Conservation (phyloP, 2,888 invertebrate species). For the Phengaris alcon region DNA sequence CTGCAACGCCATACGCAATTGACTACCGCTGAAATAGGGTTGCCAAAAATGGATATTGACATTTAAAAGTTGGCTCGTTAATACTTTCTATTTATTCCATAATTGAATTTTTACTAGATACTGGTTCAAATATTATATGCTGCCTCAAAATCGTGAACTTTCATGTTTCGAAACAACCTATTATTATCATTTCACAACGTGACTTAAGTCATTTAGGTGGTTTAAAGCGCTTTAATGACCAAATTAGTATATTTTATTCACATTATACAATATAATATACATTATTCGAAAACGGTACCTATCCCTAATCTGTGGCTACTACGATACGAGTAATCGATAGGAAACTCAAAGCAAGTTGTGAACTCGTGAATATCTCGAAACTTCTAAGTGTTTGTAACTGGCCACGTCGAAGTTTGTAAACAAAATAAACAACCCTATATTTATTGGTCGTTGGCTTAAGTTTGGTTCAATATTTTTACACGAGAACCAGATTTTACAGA, state of each 20-base stretch:
- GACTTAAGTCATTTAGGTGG: no score
- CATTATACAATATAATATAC: no score
- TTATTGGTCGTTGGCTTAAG: constrained; percentile 11
- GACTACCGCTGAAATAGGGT: constrained; percentile 28
- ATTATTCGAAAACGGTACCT: not conserved
- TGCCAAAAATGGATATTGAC: not conserved
- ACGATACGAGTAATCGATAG: constrained; percentile 35
- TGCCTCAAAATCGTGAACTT: no score
- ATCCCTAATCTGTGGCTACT: constrained; percentile 34
- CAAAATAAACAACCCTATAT: constrained; percentile 3
- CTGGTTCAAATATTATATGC: no score
- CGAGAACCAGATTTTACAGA: not conserved
- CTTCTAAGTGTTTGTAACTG: constrained; percentile 30
- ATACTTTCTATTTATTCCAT: not conserved
- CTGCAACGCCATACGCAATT: constrained; percentile 45
- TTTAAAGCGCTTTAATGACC: no score
- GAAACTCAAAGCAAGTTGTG: constrained; percentile 30
- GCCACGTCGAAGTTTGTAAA: constrained; percentile 27
- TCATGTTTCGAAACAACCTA: no score
- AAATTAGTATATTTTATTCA: no score
- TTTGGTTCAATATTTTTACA: constrained; percentile 10
- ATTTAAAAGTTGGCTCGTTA: not conserved
- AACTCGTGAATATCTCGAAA: constrained; percentile 24
- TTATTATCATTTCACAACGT: no score
- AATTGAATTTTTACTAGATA: not conserved